Percentiles rank a stretch among this genome's conserved stretches.
Conservation (phyloP, 2,113 vertebrate genomes). For the Cynoglossus semilaevis region DNA sequence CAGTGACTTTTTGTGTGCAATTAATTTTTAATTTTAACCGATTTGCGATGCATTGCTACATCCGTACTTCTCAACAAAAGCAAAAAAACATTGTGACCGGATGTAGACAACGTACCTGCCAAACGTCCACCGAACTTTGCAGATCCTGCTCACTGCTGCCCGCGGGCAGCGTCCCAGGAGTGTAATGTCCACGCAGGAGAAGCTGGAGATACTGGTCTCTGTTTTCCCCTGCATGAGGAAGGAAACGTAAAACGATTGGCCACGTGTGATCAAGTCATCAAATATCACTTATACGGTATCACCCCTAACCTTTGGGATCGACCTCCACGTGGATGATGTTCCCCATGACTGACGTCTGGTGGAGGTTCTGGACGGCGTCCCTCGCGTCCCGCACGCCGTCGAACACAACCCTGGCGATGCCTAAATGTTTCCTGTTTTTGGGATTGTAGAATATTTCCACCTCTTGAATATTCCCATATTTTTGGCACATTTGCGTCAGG, state of each 20-base stretch:
- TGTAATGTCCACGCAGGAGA: conserved; percentile 86
- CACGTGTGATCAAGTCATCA: not conserved
- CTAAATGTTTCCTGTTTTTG: conserved; percentile 94
- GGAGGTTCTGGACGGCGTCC: conserved; percentile 86
- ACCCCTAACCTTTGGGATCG: conserved; percentile 86
- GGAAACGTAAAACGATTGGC: not conserved
- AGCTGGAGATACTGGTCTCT: conserved; percentile 89
- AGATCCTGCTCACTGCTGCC: conserved; percentile 79
- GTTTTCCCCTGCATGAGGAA: conserved; percentile 83
- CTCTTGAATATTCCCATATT: conserved; percentile 89
- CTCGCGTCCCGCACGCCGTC: conserved; percentile 87
- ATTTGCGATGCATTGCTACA: too few relatives aligned
- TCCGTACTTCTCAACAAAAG: too few relatives aligned
- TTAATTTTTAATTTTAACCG: too few relatives aligned
- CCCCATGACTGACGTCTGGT: conserved; percentile 96
- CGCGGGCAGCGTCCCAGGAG: conserved; percentile 89
- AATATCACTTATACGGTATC: too few relatives aligned
- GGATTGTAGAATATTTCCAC: conserved; percentile 94
- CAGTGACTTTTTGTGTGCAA: too few relatives aligned
- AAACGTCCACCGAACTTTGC: conserved; percentile 72
- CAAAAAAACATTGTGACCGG: too few relatives aligned
- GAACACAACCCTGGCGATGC: conserved; percentile 92
- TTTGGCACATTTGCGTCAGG: conserved; percentile 90
- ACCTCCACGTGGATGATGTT: conserved; percentile 96
- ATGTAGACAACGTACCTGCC: conserved; percentile 75